Base-by-base conservation (phyloP, 2,113 vertebrate genomes). In the Callaeas wilsoni region DNA sequence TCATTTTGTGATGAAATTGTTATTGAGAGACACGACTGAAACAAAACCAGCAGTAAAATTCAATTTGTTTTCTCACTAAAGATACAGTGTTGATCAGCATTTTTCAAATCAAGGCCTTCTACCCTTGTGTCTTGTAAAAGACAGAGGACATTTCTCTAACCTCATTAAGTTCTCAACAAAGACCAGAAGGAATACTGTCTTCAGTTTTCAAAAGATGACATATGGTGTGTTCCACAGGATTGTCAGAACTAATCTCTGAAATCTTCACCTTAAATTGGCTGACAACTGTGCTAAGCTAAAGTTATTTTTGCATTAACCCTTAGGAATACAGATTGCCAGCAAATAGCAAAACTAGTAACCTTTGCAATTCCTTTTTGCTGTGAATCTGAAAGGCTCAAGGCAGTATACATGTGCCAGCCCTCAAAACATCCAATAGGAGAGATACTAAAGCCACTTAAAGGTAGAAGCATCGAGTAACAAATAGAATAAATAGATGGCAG, bases 221-320 rank as follows among this genome's bases (percentile, higher is more conserved):
- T 96, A 97, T 96, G 96, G 96, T 93, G 92, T 96, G 93, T 97
- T 96, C 95, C 94, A 90, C 93, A 78, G 90, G 76, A 97, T 90
- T 97, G 96, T 97, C 96, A 96, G 94, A 97, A 93, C 88, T 96
- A 94, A 96, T 96, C 90, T 94, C 96, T 87, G 73, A 93, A 96
- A 96, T 95, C 92, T 94, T 96, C 94, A 96, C 92, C 96, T 96
- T 94, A 95, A 96, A 96, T 93, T 97, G 90, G 83, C 96, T 95
- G 94, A 93, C 90, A 93, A 96, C 90, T 69, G 90, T 46, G 90
- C 88, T 93, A 89, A 94, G 86, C 83, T 93, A 64, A 87, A 96
- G 87, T 90, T 97, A 90, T 93, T 94, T 86, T 94, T 79, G 33
- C 32, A 79, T 96, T 96, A 95, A 96, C 96, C 92, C 95, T 96